phyloP scores from a whole-genome alignment of 2,113 vertebrate genomes.

The Plotosus lineatus region DNA sequence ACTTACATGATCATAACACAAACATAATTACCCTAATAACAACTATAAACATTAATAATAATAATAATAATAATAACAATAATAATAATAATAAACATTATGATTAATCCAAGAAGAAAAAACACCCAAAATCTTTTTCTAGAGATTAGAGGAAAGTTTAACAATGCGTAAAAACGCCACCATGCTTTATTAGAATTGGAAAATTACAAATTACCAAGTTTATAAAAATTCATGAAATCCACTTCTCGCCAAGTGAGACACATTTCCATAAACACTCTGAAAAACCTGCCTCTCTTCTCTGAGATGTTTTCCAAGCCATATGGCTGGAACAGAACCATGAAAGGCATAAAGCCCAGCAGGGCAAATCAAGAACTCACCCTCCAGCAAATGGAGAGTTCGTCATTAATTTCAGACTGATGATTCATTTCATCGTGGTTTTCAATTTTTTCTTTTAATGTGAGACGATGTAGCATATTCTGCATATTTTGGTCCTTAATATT shows the following conservation, averaged over 20 bases:
- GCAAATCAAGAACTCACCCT: constrained; percentile 39
- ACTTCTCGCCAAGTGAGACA: constrained; percentile 10
- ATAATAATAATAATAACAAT: no score
- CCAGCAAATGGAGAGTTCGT: constrained; percentile 36
- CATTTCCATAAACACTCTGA: constrained; percentile 43
- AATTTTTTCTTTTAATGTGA: constrained; percentile 30
- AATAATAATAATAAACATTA: not conserved
- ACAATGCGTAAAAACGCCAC: not conserved
- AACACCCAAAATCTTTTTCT: not conserved
- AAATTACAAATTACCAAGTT: constrained; percentile 1
- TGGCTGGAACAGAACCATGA: constrained; percentile 44
- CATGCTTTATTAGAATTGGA: constrained; percentile 1
- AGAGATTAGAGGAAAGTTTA: not conserved
- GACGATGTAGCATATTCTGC: constrained; percentile 23
- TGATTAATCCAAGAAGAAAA: not conserved
- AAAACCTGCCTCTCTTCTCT: constrained; percentile 33
- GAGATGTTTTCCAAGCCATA: constrained; percentile 49
- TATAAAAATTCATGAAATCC: constrained; percentile 6
- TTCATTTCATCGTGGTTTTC: constrained; percentile 39
- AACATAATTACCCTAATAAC: not conserved
- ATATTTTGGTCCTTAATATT: not conserved
- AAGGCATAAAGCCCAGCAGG: constrained; percentile 45
- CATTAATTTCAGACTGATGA: constrained; percentile 44
- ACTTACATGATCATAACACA: constrained; percentile 15
- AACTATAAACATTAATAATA: no score